Percentiles rank a stretch among this genome's conserved stretches.
These are phyloP conservation scores for Anagrus nilaparvatae DNA, from an alignment of 1,140 invertebrate genomes.

Conservation along the genomic window DNA sequence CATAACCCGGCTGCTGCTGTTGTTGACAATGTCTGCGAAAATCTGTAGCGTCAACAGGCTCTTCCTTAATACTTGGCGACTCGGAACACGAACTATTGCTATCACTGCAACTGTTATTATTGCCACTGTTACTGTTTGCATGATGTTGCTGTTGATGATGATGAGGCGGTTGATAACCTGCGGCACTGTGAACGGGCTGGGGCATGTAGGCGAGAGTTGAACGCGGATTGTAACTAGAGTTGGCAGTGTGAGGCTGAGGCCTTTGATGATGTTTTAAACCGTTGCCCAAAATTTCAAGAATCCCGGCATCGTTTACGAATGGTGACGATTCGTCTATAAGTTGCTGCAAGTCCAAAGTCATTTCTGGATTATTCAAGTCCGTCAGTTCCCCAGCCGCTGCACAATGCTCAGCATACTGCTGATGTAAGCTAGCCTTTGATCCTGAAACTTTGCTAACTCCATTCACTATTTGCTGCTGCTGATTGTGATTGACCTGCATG, in stretches of 20 bases:
- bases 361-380: slow-evolving; percentile 79
- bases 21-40: slow-evolving; percentile 47
- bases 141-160: slow-evolving; percentile 20
- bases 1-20: slow-evolving; percentile 11
- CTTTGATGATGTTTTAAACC: slow-evolving; percentile 18
- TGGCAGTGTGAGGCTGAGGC: slow-evolving; percentile 23
- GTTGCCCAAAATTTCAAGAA: slow-evolving; percentile 65
- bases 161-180: slow-evolving; percentile 55
- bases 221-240: slow-evolving; percentile 43
- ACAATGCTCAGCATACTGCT: slow-evolving; percentile 54
- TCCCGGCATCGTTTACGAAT: slow-evolving; percentile 72
- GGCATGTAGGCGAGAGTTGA: slow-evolving; percentile 76
- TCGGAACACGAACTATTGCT: slow-evolving; percentile 48
- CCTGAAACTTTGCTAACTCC: slow-evolving; percentile 40
- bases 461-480: slow-evolving; percentile 28
- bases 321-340: slow-evolving; percentile 69
- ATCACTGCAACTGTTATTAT: slow-evolving; percentile 44
- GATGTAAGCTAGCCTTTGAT: slow-evolving; percentile 43
- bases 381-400: slow-evolving; percentile 57
- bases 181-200: slow-evolving; percentile 75
- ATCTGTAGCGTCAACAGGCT: slow-evolving; percentile 67
- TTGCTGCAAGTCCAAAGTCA: slow-evolving; percentile 77
- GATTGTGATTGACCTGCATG: slow-evolving; percentile 37
- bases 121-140: slow-evolving; percentile 37
- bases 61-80: slow-evolving; percentile 66